These are phyloP conservation scores for Calameuta idolon DNA, from an alignment of 2,888 invertebrate species.

Conservation along the genomic window DNA sequence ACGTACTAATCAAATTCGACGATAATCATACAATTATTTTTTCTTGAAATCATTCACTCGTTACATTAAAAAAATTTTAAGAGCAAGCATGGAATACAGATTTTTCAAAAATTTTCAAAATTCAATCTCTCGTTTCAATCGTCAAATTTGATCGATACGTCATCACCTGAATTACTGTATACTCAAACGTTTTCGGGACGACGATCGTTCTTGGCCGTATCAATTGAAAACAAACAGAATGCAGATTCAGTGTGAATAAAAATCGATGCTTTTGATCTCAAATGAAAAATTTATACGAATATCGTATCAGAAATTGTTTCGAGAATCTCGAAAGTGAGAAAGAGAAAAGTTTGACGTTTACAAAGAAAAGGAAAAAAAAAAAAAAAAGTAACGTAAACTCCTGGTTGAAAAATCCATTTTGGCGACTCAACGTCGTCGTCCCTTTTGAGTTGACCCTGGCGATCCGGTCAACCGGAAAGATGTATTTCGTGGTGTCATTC, in stretches of 20 bases:
- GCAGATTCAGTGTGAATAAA: not conserved
- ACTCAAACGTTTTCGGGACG: not conserved
- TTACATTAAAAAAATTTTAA: not conserved
- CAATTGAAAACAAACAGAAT: not conserved
- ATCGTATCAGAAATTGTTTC: not conserved
- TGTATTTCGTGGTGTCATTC: not conserved
- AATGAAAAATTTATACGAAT: not conserved
- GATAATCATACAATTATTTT: not conserved
- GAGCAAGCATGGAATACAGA: not conserved
- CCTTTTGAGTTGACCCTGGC: not conserved
- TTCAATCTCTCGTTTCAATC: not conserved
- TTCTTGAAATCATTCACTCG: not conserved
- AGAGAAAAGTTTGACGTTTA: not conserved
- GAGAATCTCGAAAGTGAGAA: not conserved
- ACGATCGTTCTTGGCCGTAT: not conserved
- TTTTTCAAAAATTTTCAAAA: not conserved
- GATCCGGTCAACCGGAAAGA: constrained; percentile 1
- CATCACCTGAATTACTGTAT: not conserved
- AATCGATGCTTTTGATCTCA: not conserved
- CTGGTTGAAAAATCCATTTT: not conserved
- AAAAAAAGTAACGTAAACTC: not conserved
- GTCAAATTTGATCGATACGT: not conserved
- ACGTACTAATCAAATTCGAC: not conserved
- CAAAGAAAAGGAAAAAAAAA: not conserved
- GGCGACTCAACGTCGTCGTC: not conserved